Conservation (phyloP, 2,888 invertebrate genomes). For the Dusona sp. region DNA sequence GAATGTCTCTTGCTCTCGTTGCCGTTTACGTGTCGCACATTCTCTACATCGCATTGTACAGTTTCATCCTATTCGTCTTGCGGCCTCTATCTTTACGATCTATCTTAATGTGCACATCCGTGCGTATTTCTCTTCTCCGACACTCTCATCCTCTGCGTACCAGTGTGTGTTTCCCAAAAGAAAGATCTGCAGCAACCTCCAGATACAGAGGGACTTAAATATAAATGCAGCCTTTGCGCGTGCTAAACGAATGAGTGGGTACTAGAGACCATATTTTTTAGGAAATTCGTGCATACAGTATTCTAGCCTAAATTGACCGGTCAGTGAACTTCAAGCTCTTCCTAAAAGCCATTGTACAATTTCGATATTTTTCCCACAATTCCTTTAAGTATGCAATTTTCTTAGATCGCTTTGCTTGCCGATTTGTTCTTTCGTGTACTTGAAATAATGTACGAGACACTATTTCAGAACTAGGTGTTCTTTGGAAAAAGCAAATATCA, state of each 20-base stretch:
- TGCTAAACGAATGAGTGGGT: slow-evolving; percentile 2
- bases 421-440: not conserved
- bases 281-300: not conserved
- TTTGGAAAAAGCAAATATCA: not conserved
- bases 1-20: slow-evolving; percentile 11
- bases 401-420: not conserved
- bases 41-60: slow-evolving; percentile 9
- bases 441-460: not conserved
- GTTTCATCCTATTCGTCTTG: not conserved
- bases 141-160: slow-evolving; percentile 2
- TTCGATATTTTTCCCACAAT: not conserved
- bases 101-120: slow-evolving; percentile 39
- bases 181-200: not conserved
- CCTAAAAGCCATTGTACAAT: not conserved
- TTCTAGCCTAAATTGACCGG: not conserved
- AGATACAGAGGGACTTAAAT: slow-evolving; percentile 27
- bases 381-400: not conserved
- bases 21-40: slow-evolving; percentile 38
- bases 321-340: not conserved
- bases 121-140: slow-evolving; percentile 54
- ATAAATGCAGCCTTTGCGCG: slow-evolving; percentile 7
- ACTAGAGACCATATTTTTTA: slow-evolving; percentile 12
- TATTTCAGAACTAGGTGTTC: not conserved
- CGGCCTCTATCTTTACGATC: slow-evolving; percentile 29
- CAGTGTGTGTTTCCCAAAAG: not conserved